These are phyloP conservation scores for Coelopa pilipes DNA, from an alignment of 2,888 invertebrate species.

Conservation along the genomic window DNA sequence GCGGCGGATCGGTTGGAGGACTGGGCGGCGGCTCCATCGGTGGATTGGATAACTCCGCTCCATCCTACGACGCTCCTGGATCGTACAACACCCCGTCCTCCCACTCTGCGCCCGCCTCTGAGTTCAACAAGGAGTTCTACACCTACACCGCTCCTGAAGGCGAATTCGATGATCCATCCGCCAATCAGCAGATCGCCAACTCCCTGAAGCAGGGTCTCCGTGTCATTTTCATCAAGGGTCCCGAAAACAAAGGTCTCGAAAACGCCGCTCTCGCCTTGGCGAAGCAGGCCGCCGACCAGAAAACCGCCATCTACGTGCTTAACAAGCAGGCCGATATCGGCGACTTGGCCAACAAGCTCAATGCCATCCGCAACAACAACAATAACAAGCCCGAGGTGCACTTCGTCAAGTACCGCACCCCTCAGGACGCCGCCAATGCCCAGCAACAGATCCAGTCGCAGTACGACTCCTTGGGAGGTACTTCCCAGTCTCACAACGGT, in stretches of 20 bases:
- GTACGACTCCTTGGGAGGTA: constrained; percentile 56
- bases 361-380: constrained; percentile 49
- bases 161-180: constrained; percentile 54
- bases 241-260: constrained; percentile 60
- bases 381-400: constrained; percentile 60
- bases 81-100: constrained; percentile 2
- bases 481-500: constrained; percentile 53
- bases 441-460: constrained; percentile 57
- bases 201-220: constrained; percentile 59
- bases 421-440: constrained; percentile 59
- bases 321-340: constrained; percentile 58
- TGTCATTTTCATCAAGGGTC: constrained; percentile 63
- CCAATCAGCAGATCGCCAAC: constrained; percentile 48
- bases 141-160: constrained; percentile 61
- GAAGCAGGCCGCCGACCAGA: constrained; percentile 60
- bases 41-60: neutral
- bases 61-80: neutral
- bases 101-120: constrained; percentile 47
- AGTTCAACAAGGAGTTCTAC: constrained; percentile 61
- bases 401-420: constrained; percentile 62
- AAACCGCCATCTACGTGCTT: constrained; percentile 64
- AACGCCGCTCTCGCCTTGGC: constrained; percentile 60
- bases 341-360: constrained; percentile 54
- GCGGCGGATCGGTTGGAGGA: constrained; percentile 41
- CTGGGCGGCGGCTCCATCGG: constrained; percentile 30